phyloP scores from a whole-genome alignment of 2,113 vertebrate species.

The Suncus etruscus region DNA sequence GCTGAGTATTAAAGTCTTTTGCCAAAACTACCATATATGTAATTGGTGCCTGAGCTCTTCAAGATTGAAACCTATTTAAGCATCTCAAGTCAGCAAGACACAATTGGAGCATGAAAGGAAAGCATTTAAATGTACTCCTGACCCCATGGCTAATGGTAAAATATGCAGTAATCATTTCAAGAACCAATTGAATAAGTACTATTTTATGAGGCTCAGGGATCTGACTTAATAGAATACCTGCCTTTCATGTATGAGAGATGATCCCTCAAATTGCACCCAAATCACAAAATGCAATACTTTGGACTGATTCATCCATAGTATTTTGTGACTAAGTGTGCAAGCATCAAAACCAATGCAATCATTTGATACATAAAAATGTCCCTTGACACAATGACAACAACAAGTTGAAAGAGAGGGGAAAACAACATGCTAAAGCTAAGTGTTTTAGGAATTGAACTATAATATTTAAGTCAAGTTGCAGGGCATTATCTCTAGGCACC shows the following conservation, averaged over 20 bases:
- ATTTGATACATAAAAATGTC: no score
- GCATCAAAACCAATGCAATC: no score
- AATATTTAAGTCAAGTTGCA: not conserved
- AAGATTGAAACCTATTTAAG: not conserved
- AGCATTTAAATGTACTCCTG: not conserved
- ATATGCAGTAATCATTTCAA: not conserved
- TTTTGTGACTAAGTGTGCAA: no score
- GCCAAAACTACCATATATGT: not conserved
- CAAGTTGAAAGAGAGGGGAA: no score
- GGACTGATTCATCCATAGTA: no score
- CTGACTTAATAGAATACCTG: no score
- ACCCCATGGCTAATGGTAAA: not conserved
- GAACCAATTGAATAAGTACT: not conserved
- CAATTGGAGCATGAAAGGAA: not conserved
- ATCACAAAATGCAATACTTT: no score
- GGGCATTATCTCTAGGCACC: not conserved
- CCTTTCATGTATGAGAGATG: no score
- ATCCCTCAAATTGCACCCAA: no score
- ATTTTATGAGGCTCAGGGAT: no score
- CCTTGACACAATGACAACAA: no score
- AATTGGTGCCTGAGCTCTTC: not conserved
- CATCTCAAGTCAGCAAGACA: not conserved
- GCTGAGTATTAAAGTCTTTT: not conserved
- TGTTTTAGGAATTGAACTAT: slow-evolving; percentile 8
- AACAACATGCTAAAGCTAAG: not conserved